phyloP scores from a whole-genome alignment of 2,113 vertebrate genomes.

The Toxotes chatareus region DNA sequence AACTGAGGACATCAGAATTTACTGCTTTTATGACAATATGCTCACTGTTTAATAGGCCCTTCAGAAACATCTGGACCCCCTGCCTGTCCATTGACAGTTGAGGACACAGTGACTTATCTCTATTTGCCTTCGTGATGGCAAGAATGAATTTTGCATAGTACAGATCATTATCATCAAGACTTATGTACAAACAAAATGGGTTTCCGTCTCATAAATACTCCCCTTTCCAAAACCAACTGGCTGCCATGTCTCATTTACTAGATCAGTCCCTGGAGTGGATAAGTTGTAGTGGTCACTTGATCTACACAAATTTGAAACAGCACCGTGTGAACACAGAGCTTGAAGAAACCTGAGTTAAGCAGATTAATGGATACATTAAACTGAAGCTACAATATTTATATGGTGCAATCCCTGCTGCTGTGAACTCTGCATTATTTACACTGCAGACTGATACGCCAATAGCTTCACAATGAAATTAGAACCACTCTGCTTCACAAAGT shows the following conservation, averaged over 20 bases:
- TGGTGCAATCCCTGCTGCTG: slow-evolving; percentile 28
- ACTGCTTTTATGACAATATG: slow-evolving; percentile 61
- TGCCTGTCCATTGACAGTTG: slow-evolving; percentile 25
- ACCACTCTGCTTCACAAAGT: slow-evolving; percentile 2
- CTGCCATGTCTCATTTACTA: slow-evolving; percentile 36
- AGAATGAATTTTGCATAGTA: not conserved
- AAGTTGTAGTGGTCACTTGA: slow-evolving; percentile 39
- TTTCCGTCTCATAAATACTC: slow-evolving; percentile 12
- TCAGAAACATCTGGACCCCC: slow-evolving; percentile 75
- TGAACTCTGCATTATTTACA: slow-evolving; percentile 34
- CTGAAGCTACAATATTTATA: slow-evolving; percentile 40
- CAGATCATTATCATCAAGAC: slow-evolving; percentile 32
- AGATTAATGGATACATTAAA: slow-evolving; percentile 32
- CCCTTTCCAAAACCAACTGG: slow-evolving; percentile 40
- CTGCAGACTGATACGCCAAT: slow-evolving; percentile 7
- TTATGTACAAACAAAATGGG: slow-evolving; percentile 8
- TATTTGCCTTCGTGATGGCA: slow-evolving; percentile 21
- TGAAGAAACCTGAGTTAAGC: not conserved
- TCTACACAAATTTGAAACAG: slow-evolving; percentile 36
- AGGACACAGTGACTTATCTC: slow-evolving; percentile 13
- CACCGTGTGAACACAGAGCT: slow-evolving; percentile 13
- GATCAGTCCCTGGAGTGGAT: slow-evolving; percentile 35
- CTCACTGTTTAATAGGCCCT: slow-evolving; percentile 63
- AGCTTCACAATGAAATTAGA: slow-evolving; percentile 7
- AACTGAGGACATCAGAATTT: slow-evolving; percentile 49